Evolutionary conservation across 2,797 vertebrate genomes (phyloP).

Genomic region (Delichon dasypus): DNA sequence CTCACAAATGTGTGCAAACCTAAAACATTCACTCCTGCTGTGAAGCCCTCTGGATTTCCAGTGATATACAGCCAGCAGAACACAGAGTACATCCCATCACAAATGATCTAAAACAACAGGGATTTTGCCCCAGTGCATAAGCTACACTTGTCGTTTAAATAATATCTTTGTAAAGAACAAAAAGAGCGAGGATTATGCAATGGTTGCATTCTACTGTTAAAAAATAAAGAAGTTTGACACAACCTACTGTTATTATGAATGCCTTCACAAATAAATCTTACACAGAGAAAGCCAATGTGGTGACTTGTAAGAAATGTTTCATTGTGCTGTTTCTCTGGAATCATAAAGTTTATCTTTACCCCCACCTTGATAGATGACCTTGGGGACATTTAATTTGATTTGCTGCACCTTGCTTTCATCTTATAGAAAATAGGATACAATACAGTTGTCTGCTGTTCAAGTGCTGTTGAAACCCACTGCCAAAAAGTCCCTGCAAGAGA

Average conservation of each 20-base stretch:
- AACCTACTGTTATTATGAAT: neutral
- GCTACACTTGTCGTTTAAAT: neutral
- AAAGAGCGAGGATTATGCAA: neutral
- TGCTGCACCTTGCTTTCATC: neutral
- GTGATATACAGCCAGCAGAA: neutral
- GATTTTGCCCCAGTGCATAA: neutral
- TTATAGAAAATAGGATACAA: neutral
- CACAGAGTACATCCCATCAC: neutral
- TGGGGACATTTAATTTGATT: neutral
- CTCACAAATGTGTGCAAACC: conserved; percentile 48
- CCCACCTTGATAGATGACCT: neutral
- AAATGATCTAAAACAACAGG: neutral
- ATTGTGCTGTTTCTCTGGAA: neutral
- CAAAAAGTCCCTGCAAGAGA: neutral
- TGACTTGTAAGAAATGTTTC: neutral
- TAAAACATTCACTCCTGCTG: neutral
- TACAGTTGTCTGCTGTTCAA: neutral
- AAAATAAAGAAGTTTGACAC: neutral
- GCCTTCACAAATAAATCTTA: neutral
- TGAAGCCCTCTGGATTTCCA: conserved; percentile 10
- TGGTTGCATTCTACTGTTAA: neutral
- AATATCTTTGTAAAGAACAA: conserved; percentile 5
- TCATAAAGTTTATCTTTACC: neutral
- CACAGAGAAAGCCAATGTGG: neutral
- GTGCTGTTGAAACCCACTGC: neutral